phyloP scores from a whole-genome alignment of 2,797 vertebrate genomes.

The Chloroceryle amazona region DNA sequence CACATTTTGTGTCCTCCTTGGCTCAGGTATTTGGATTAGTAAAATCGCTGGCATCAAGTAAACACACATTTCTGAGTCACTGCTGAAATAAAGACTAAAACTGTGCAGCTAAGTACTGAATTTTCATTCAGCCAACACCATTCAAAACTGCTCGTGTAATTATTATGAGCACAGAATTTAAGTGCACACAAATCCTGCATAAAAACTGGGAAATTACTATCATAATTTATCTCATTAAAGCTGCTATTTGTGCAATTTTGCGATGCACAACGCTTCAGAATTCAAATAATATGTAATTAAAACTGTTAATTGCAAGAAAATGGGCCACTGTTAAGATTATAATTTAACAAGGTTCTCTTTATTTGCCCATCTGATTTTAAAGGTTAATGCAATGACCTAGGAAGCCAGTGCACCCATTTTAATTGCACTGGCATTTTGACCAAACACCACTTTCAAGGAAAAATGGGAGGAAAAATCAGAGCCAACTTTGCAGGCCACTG shows the following conservation, averaged over 20 bases:
- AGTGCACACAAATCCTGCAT: slow-evolving; percentile 45
- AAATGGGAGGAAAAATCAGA: slow-evolving; percentile 21
- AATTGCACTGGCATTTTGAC: slow-evolving; percentile 25
- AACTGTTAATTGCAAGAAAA: slow-evolving; percentile 79
- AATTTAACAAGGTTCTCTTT: slow-evolving; percentile 72
- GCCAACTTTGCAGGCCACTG: not conserved
- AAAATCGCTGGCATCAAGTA: slow-evolving; percentile 13
- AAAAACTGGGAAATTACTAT: slow-evolving; percentile 68
- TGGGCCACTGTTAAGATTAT: slow-evolving; percentile 67
- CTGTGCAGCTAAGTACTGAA: not conserved
- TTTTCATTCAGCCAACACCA: slow-evolving; percentile 23
- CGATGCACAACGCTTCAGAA: slow-evolving; percentile 61
- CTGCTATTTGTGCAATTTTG: slow-evolving; percentile 76
- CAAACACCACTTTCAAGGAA: slow-evolving; percentile 19
- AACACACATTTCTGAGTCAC: slow-evolving; percentile 28
- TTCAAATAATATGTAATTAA: slow-evolving; percentile 79
- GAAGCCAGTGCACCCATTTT: slow-evolving; percentile 7
- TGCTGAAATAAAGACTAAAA: slow-evolving; percentile 29
- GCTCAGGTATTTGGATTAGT: not conserved
- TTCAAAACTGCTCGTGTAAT: not conserved
- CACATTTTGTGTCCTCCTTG: not conserved
- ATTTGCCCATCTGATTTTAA: slow-evolving; percentile 64
- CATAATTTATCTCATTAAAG: slow-evolving; percentile 72
- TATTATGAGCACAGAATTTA: slow-evolving; percentile 5
- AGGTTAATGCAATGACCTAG: slow-evolving; percentile 71